phyloP scores from a whole-genome alignment of 2,797 vertebrate species.

The Clarias platycephalus region DNA sequence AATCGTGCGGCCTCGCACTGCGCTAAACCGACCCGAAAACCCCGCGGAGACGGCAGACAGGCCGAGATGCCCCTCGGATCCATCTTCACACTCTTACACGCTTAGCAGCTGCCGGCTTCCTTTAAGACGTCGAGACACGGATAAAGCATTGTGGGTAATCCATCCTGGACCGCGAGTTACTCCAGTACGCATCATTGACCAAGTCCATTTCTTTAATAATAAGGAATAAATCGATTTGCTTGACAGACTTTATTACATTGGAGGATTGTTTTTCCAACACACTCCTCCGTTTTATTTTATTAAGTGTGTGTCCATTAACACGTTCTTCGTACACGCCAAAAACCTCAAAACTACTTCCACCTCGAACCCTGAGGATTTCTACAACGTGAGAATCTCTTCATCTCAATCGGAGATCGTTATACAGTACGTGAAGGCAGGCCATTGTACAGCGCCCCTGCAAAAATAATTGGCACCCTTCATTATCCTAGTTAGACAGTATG shows the following conservation, averaged over 20 bases:
- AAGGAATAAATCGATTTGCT: constrained; percentile 1
- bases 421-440: not conserved
- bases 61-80: constrained; percentile 17
- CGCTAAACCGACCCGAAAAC: constrained; percentile 48
- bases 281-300: constrained; percentile 27
- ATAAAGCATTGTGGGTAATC: not conserved
- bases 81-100: constrained; percentile 23
- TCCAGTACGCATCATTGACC: not conserved
- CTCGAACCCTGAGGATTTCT: constrained; percentile 7
- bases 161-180: not conserved
- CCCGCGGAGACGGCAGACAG: constrained; percentile 40
- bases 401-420: not conserved
- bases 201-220: constrained; percentile 23
- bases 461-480: not conserved
- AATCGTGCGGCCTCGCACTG: constrained; percentile 41
- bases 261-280: constrained; percentile 6
- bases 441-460: too few relatives aligned
- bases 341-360: constrained; percentile 14
- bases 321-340: not conserved
- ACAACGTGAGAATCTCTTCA: not conserved
- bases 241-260: constrained; percentile 26
- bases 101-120: constrained; percentile 22
- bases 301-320: constrained; percentile 6
- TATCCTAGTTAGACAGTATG: not conserved
- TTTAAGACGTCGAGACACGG: not conserved